Evolutionary conservation across 2,113 vertebrate genomes (phyloP).

Genomic region (Egretta garzetta): DNA sequence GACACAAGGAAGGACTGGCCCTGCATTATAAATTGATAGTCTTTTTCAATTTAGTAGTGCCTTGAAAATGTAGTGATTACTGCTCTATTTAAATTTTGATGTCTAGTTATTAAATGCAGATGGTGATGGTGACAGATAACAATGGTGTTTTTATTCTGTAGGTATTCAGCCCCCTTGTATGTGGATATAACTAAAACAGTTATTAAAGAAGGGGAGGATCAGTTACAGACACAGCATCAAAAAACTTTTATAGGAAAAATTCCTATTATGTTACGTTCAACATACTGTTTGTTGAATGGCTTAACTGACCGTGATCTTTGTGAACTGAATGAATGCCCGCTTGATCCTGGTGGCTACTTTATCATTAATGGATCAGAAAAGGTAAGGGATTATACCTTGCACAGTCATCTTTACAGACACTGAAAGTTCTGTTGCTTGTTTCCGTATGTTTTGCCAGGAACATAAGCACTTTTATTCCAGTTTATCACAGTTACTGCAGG

Average conservation of each 20-base stretch:
- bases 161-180: slow-evolving; percentile 96
- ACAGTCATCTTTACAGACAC: background rate
- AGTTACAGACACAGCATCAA: slow-evolving; percentile 96
- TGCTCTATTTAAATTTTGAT: background rate
- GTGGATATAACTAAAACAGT: slow-evolving; percentile 99
- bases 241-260: slow-evolving; percentile 99
- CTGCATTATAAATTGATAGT: background rate
- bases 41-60: background rate
- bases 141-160: slow-evolving; percentile 57
- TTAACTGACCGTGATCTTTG: slow-evolving; percentile 95
- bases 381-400: slow-evolving; percentile 70
- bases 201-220: slow-evolving; percentile 97
- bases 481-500: background rate
- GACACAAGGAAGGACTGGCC: background rate
- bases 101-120: background rate
- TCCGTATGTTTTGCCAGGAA: background rate
- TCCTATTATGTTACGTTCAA: slow-evolving; percentile 98
- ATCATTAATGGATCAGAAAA: slow-evolving; percentile 99
- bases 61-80: background rate
- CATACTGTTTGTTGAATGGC: slow-evolving; percentile 93
- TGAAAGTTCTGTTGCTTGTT: background rate
- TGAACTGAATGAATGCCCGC: slow-evolving; percentile 95
- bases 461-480: background rate
- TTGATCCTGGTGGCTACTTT: slow-evolving; percentile 97
- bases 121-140: background rate